Evolutionary conservation across 2,113 vertebrate species (phyloP), one percentile per base, ranked within the genome.

Genomic region (Columba livia): DNA sequence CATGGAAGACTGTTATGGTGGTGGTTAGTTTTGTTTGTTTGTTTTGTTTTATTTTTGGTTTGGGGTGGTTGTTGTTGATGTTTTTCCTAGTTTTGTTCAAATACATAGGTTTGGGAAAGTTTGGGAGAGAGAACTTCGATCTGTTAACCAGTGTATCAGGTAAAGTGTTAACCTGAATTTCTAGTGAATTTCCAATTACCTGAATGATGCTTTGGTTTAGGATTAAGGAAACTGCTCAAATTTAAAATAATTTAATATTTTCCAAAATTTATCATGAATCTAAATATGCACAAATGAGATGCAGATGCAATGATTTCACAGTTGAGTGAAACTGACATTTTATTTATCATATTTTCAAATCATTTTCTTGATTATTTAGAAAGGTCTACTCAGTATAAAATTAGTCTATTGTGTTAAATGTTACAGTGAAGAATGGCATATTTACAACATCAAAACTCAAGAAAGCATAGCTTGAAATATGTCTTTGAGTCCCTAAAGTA

Each of bases 391-490:
- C 40, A 65, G 31, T 38, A 61, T 51, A 67, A 88, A 88, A 78
- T 71, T 44, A 86, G 5, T 26, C 29, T 34, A 65, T 77, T 73
- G 2, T 79, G 34, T 77, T 57, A 90, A 94, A 79, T 80, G 71
- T 70, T 91, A 74, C 50, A 21, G 24, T 54, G 26, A 15, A 70
- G 50, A 87, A 53, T 81, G 54, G 13, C 84, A 89, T 60, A 89
- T 91, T 89, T 88, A 66, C 84, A 81, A 36, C 69, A 78, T 72
- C 77, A 77, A 89, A 94, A 87, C 85, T 89, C 65, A 57, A 81
- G 78, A 80, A 89, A 88, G 66, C 36, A 62, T 75, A 66, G 65
- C 21, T n/a, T 91, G 66, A 70, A 81, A 88, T 89, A 88, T 67
- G 56, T 70, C 64, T 84, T 90, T 89, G 32, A 47, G 60, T 81